A percentile compares a stretch with the other conserved stretches of the same genome.
Conservation (phyloP, 2,888 invertebrate genomes). For the Iselma pallidipennis region DNA sequence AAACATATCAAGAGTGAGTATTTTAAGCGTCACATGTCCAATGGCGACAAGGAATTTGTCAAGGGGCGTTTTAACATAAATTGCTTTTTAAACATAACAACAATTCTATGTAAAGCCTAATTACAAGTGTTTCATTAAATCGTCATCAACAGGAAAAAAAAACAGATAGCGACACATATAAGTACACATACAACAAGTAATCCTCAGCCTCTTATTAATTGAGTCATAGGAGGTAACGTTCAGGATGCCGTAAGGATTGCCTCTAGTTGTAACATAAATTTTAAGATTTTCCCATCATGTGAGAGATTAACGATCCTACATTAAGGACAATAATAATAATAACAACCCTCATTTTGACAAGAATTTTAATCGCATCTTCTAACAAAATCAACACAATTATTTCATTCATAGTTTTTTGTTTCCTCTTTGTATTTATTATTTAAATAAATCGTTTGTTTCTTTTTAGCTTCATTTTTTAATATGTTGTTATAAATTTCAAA, state of each 20-base stretch:
- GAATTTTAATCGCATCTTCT: not conserved
- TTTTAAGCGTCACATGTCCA: not conserved
- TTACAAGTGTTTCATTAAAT: not conserved
- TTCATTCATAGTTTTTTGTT: too few species aligned
- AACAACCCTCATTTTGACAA: not conserved
- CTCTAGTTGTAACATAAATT: not conserved
- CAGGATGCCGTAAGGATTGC: not conserved
- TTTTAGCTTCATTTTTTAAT: not conserved
- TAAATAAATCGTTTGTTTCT: not conserved
- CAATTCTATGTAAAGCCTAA: not conserved
- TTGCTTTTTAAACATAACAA: constrained; percentile 18
- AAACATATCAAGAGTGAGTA: constrained; percentile 36
- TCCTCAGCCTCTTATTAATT: not conserved
- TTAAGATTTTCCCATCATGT: not conserved
- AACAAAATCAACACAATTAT: too few species aligned
- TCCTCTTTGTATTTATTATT: too few species aligned
- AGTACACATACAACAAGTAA: too few species aligned
- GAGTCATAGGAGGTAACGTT: not conserved
- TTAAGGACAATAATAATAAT: not conserved
- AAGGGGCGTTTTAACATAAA: constrained; percentile 15
- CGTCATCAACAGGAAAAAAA: not conserved
- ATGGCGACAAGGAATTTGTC: constrained; percentile 13
- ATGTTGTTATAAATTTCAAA: constrained; percentile 6
- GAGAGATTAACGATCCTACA: not conserved
- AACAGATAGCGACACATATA: not conserved